Base-by-base conservation (phyloP, 2,888 invertebrate species). In the Cepaea hortensis region DNA sequence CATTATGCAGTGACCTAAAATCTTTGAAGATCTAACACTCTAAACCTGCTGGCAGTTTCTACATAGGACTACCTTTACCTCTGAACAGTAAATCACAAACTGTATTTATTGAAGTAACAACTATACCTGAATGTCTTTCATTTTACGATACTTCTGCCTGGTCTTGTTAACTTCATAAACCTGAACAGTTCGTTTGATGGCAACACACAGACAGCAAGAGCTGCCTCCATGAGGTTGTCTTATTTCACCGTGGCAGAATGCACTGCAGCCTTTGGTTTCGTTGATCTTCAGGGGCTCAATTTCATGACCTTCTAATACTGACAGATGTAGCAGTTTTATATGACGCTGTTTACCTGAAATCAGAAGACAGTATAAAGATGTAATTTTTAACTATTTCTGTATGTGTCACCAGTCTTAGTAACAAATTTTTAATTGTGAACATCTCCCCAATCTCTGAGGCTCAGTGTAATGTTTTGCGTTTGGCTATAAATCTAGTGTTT, bases 131-230 rank as follows among this genome's bases (percentile, higher is more conserved):
- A 99, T 96, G 95, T 99, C 99, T 86, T 98, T 96, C 89, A 98
- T 96, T 92, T 97, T 96, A 92, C 97, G 96, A 89, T 93, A 91
- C 81, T 92, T 91, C 88, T 90, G 96, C 93, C 97, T 97, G 81
- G 97, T 97, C 91, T 98, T 96, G 77, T 98, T 98, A 90, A 99
- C 97, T 96, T 98, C 98, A 95, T 98, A 98, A 91, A 98, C 97
- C 92, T 97, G 96, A 90, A 98, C 97, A 79, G 92, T 93, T 65
- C 98, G 96, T 95, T 98, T 98, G 92, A 98, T 97, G 86, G 98
- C 97, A 87, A 98, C 97, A 91, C 98, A 98, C 92, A 99, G 96
- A 73, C 77, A 82, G n/a, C 86, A 83, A n/a, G 75, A 85, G 75
- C 77, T 85, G n/a, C 87, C 86, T 23, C 87, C 86, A 62, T 87